Percentiles rank a stretch among this genome's conserved stretches.
Evolutionary conservation across 2,797 vertebrate genomes (phyloP).

Genomic region (Heliangelus exortis): DNA sequence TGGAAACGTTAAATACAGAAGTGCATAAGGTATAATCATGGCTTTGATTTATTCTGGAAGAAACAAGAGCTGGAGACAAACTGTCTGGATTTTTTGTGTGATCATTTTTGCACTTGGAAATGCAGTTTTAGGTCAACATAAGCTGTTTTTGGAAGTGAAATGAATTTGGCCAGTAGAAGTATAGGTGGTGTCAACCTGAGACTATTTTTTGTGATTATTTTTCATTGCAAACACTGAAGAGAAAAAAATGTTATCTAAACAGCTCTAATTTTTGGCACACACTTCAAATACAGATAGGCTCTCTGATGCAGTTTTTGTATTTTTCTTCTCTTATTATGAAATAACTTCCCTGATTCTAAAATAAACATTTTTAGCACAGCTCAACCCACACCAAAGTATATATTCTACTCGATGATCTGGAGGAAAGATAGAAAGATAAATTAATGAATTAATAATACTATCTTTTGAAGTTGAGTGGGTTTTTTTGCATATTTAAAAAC

Average conservation of each 20-base stretch:
- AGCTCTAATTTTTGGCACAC: not conserved
- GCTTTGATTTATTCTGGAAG: not conserved
- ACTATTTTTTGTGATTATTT: not conserved
- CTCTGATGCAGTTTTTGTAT: not conserved
- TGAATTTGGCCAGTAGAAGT: not conserved
- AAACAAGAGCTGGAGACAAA: not conserved
- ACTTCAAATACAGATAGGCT: not conserved
- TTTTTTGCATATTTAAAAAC: not conserved
- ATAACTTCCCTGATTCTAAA: not conserved
- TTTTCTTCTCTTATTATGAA: slow-evolving; percentile 1
- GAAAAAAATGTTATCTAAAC: not conserved
- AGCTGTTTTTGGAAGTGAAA: not conserved
- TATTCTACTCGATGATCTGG: not conserved
- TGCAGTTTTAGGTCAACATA: not conserved
- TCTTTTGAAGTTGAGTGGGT: not conserved
- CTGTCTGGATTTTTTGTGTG: not conserved
- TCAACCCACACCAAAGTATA: not conserved
- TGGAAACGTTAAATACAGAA: not conserved
- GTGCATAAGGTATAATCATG: not conserved
- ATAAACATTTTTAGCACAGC: not conserved
- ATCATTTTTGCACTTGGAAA: not conserved
- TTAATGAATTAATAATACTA: not conserved
- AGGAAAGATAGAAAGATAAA: not conserved
- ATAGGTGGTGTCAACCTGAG: not conserved
- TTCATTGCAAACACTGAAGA: not conserved